These are phyloP conservation scores for Enteromius trimaculatus DNA, from an alignment of 2,797 vertebrate species.

Conservation along the genomic window DNA sequence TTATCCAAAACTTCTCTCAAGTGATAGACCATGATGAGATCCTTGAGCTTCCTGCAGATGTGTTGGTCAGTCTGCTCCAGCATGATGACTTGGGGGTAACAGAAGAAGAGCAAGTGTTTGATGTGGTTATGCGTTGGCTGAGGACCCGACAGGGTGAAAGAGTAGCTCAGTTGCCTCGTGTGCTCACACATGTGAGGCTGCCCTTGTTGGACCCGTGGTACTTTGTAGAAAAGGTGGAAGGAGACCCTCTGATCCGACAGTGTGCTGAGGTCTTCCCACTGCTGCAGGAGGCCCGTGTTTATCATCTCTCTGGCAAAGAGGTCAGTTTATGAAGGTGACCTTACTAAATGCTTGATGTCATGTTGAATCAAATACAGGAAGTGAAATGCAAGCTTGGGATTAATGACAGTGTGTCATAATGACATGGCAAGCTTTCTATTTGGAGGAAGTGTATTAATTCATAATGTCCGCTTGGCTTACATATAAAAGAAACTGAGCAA, in stretches of 20 bases:
- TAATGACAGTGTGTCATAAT: background rate
- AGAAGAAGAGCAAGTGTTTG: slow-evolving; percentile 89
- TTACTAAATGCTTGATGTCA: background rate
- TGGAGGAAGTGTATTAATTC: background rate
- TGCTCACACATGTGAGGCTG: slow-evolving; percentile 86
- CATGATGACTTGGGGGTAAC: slow-evolving; percentile 90
- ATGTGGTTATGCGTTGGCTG: slow-evolving; percentile 90
- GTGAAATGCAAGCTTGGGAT: background rate
- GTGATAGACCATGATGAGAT: slow-evolving; percentile 87
- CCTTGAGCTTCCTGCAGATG: slow-evolving; percentile 83
- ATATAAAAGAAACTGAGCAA: background rate
- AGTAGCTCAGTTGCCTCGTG: slow-evolving; percentile 72
- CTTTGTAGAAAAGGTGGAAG: slow-evolving; percentile 93
- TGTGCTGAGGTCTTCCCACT: slow-evolving; percentile 89
- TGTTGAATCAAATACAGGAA: slow-evolving; percentile 12
- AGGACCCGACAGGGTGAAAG: slow-evolving; percentile 80
- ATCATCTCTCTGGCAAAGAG: slow-evolving; percentile 92
- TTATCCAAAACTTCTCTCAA: slow-evolving; percentile 87
- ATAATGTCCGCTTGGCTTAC: background rate
- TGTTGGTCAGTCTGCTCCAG: slow-evolving; percentile 82
- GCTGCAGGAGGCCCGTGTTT: slow-evolving; percentile 91
- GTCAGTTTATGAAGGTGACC: slow-evolving; percentile 67
- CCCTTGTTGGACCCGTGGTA: slow-evolving; percentile 92
- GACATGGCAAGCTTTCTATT: background rate
- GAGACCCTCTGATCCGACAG: slow-evolving; percentile 84